These are phyloP conservation scores for Cosmopolites sordidus DNA, from an alignment of 2,888 invertebrate species.

Conservation along the genomic window DNA sequence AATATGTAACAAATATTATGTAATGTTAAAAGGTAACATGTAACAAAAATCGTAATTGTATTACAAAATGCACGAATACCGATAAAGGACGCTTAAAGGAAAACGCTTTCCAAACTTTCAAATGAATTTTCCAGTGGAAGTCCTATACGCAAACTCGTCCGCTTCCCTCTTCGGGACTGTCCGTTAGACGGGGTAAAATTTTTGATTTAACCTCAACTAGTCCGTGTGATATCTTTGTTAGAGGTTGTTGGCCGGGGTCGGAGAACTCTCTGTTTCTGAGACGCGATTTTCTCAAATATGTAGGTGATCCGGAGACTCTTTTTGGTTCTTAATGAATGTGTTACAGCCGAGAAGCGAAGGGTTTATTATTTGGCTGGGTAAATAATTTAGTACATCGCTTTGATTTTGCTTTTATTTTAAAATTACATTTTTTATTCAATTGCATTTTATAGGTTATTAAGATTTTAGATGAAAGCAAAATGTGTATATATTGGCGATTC, in stretches of 20 bases:
- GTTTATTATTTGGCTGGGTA: too few relatives aligned
- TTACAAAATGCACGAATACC: neutral
- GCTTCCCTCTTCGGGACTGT: neutral
- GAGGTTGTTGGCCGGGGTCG: slow-evolving; percentile 11
- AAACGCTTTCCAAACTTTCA: slow-evolving; percentile 4
- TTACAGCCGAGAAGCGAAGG: too few relatives aligned
- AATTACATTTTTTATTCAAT: too few relatives aligned
- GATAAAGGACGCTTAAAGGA: neutral
- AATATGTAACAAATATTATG: too few relatives aligned
- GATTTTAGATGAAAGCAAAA: too few relatives aligned
- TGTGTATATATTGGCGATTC: too few relatives aligned
- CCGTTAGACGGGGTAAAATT: slow-evolving; percentile 7
- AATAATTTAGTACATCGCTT: too few relatives aligned
- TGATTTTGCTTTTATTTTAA: too few relatives aligned
- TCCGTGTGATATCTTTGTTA: slow-evolving; percentile 9
- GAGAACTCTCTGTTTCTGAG: neutral
- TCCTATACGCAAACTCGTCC: slow-evolving; percentile 11
- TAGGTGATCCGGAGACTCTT: neutral
- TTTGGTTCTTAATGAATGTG: neutral
- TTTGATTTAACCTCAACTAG: slow-evolving; percentile 11
- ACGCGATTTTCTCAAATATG: slow-evolving; percentile 1
- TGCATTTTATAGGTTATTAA: too few relatives aligned
- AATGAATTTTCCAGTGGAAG: slow-evolving; percentile 2
- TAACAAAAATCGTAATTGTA: too few relatives aligned
- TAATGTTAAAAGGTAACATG: too few relatives aligned